Percentiles rank a stretch among this genome's conserved stretches.
Conservation (phyloP, 2,113 vertebrate species). For the Eupsittula cactorum region DNA sequence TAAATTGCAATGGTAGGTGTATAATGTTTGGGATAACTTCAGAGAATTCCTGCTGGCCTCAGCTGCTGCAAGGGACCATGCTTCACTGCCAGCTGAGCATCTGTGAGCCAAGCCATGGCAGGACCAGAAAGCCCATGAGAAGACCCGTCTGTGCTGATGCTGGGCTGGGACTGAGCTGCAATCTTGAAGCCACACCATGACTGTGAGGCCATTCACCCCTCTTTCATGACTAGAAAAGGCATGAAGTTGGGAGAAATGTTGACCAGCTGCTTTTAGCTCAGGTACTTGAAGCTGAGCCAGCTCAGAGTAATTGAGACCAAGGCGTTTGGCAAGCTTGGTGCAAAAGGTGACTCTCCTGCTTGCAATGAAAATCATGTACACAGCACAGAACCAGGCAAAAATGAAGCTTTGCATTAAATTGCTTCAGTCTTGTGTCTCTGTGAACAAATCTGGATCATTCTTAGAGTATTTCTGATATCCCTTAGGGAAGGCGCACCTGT, state of each 20-base stretch:
- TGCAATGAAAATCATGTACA: not conserved
- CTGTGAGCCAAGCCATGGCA: not conserved
- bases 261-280: not conserved
- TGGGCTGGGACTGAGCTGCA: not conserved
- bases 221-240: not conserved
- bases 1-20: not conserved
- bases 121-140: not conserved
- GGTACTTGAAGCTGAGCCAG: not conserved
- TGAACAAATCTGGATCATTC: not conserved
- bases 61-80: not conserved
- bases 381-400: not conserved
- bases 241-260: not conserved
- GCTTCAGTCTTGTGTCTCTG: not conserved
- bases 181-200: not conserved
- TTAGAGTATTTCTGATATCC: not conserved
- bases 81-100: not conserved
- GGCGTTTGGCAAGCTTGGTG: not conserved
- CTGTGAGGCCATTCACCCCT: not conserved
- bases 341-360: not conserved
- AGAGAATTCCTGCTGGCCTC: not conserved
- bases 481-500: slow-evolving; percentile 15
- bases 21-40: not conserved
- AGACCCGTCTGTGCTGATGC: not conserved
- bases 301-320: not conserved
- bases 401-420: not conserved